Conservation (phyloP, 1,140 invertebrate species). For the Anoplophora glabripennis region DNA sequence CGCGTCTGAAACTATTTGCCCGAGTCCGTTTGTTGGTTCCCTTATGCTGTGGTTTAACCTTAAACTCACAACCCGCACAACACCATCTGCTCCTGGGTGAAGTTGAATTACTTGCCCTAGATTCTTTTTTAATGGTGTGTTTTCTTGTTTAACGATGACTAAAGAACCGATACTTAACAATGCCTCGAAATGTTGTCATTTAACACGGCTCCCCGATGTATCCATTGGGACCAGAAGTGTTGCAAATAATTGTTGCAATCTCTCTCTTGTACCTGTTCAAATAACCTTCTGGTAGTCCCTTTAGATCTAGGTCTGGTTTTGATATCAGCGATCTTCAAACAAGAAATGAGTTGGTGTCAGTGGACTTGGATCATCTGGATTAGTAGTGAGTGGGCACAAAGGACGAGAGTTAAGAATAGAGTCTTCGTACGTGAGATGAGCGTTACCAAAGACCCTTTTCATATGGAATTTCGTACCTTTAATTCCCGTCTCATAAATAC, state of each 20-base stretch:
- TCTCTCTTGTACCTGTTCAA: slow-evolving; percentile 10
- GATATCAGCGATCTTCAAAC: slow-evolving; percentile 4
- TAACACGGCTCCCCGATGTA: slow-evolving; percentile 38
- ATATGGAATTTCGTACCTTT: slow-evolving; percentile 43
- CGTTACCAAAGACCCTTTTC: slow-evolving; percentile 6
- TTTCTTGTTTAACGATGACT: slow-evolving; percentile 13
- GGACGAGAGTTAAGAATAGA: slow-evolving; percentile 17
- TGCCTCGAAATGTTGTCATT: neutral
- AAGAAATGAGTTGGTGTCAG: slow-evolving; percentile 19
- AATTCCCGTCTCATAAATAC: slow-evolving; percentile 48
- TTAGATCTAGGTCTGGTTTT: slow-evolving; percentile 12
- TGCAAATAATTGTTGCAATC: slow-evolving; percentile 11
- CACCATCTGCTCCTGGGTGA: too few species aligned
- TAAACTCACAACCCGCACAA: too few species aligned
- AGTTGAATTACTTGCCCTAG: too few species aligned
- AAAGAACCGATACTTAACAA: slow-evolving; percentile 1
- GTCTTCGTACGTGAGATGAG: slow-evolving; percentile 16
- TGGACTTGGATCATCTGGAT: slow-evolving; percentile 13
- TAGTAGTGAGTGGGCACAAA: slow-evolving; percentile 5
- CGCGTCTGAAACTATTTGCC: too few species aligned
- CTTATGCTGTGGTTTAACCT: too few species aligned
- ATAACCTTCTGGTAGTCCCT: slow-evolving; percentile 3
- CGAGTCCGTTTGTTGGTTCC: too few species aligned
- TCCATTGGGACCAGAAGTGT: slow-evolving; percentile 15
- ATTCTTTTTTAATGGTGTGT: neutral